A percentile compares a stretch with the other conserved stretches of the same genome.
These are phyloP conservation scores for Phyto melanocephala DNA, from an alignment of 2,888 invertebrate genomes.

Conservation along the genomic window DNA sequence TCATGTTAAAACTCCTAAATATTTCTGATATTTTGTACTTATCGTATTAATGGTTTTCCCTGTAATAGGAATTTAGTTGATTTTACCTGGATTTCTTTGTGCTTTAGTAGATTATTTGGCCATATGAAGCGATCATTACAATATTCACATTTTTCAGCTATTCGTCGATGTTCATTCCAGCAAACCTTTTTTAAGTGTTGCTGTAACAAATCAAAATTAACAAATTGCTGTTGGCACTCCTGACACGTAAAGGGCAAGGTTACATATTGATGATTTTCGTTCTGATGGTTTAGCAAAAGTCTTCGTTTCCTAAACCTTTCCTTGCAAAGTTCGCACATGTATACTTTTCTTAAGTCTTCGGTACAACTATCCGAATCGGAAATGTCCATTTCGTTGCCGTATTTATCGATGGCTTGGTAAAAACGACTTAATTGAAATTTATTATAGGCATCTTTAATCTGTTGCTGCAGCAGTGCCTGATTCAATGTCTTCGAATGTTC, in stretches of 20 bases:
- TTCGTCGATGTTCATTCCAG: constrained; percentile 68
- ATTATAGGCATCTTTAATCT: constrained; percentile 5
- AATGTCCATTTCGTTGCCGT: constrained; percentile 74
- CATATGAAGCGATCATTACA: constrained; percentile 75
- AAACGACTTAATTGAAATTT: constrained; percentile 67
- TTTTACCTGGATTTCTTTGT: constrained; percentile 58
- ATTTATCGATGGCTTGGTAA: constrained; percentile 72
- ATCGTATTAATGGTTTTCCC: too few species aligned
- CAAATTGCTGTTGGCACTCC: constrained; percentile 80
- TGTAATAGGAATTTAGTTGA: too few species aligned
- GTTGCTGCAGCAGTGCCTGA: neutral
- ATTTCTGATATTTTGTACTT: too few species aligned
- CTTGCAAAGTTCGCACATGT: constrained; percentile 72
- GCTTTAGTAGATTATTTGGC: constrained; percentile 72
- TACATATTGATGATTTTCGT: constrained; percentile 73
- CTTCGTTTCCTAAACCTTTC: constrained; percentile 65
- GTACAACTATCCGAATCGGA: constrained; percentile 74
- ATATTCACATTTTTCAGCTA: constrained; percentile 67
- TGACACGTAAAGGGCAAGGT: constrained; percentile 79
- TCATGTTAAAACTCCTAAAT: too few species aligned
- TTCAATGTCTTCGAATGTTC: neutral
- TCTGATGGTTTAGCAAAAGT: constrained; percentile 72
- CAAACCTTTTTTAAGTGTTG: constrained; percentile 79
- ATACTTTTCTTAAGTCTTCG: constrained; percentile 54
- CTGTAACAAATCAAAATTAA: constrained; percentile 79